Evolutionary conservation across 1,140 invertebrate genomes (phyloP), one percentile per base, ranked within the genome.

Genomic region (Psix sp.): DNA sequence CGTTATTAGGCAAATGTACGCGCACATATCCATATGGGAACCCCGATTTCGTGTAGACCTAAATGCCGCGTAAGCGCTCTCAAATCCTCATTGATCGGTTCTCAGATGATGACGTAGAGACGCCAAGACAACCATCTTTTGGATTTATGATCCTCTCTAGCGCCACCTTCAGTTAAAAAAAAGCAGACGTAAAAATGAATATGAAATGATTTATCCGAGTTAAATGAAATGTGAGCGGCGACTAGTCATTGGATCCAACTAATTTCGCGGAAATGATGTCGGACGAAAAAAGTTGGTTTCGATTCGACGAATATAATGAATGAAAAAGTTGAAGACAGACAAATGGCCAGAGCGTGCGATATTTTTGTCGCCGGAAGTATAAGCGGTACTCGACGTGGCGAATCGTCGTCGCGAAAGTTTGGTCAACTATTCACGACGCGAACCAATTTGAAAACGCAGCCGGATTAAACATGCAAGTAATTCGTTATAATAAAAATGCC

Each of bases 381-480:
- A 82, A 83, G 77, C 80, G 21, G 3, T 24, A 65, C 46, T 63
- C 38, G 56, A 35, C 57, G 66, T 56, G 71, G 56, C 42, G 52
- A 33, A 67, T 76, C 66, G 72, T 56, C 35, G 49, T 63, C 62
- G 67, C 59, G 71, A 71, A 74, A 76, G 67, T 72, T 71, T 11
- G 46, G 29, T 36, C 39, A 77, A 71, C 71, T 77, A 77, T 77
- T 71, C 65, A 46, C 43, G 42, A 65, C 39, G 54, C 59, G 39
- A 33, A 66, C 76, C 62, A 77, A 83, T 80, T 73, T 74, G 73
- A 80, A 84, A 82, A 80, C 77, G 65, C 74, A 70, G 26, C 26
- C 57, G 76, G 73, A 84, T 85, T 85, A 82, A 84, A 84, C 81
- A 81, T 78, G 77, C 77, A 80, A 82, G 82, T 82, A 84, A 84